Percentiles rank a stretch among this genome's conserved stretches.
phyloP scores from a whole-genome alignment of 2,888 invertebrate genomes.

The Drosophila greeni region DNA sequence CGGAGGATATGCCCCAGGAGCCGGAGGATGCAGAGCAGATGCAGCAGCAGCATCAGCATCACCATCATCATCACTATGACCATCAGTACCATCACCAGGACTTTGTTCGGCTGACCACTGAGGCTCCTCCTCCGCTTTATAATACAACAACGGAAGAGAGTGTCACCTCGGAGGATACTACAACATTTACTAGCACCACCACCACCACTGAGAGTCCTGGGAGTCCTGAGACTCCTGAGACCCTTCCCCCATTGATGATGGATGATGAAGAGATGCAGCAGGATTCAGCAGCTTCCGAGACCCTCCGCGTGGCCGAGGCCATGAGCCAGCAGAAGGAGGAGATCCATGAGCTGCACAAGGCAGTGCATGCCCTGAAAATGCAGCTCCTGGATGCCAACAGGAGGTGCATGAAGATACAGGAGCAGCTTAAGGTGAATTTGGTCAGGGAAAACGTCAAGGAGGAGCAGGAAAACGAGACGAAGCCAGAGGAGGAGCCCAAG shows the following conservation, averaged over 20 bases:
- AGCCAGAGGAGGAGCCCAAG: conserved; percentile 1
- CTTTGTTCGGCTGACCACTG: background rate
- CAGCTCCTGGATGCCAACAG: conserved; percentile 12
- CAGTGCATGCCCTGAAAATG: conserved; percentile 9
- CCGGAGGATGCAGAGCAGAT: conserved; percentile 6
- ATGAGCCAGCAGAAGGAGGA: conserved; percentile 16
- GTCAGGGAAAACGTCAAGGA: background rate
- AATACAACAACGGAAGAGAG: conserved; percentile 1
- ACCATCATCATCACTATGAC: background rate
- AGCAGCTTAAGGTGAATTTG: background rate
- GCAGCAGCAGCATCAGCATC: conserved; percentile 1
- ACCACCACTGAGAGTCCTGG: background rate
- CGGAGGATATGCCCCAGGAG: conserved; percentile 22
- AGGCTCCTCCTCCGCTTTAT: conserved; percentile 7
- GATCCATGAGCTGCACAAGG: conserved; percentile 11
- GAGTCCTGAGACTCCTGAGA: too few relatives aligned
- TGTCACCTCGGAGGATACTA: background rate
- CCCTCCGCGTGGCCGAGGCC: background rate
- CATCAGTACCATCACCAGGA: conserved; percentile 8
- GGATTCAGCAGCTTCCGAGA: conserved; percentile 9
- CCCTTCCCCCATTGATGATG: too few relatives aligned
- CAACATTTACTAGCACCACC: background rate
- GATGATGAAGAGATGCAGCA: conserved; percentile 17
- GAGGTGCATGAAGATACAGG: background rate
- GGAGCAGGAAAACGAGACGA: background rate